Base-by-base conservation (phyloP, 2,797 vertebrate genomes). In the Acanthis flammea region DNA sequence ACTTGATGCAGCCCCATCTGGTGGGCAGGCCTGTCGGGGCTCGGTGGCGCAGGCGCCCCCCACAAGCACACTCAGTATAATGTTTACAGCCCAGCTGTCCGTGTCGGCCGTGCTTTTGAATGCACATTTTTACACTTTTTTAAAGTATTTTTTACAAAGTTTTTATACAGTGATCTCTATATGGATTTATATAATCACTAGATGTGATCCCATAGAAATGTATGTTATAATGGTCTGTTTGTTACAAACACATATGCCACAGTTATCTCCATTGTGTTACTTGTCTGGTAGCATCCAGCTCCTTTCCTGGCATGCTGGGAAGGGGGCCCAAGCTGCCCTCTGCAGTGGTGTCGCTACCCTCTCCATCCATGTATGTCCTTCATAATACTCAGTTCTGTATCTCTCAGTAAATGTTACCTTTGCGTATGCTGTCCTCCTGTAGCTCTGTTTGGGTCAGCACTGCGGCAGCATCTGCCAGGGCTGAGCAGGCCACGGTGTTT, bases 41-140 rank as follows among this genome's bases (percentile, higher is more conserved):
- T 97, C 12, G 93, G 98, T 98, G 99, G 98, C 99, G 99, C 99
- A 98, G 99, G 99, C 99, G 99, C 99, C 99, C 98, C 98, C 94
- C 98, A 96, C 96, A 98, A 99, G 98, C 98, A 99, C 98, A 98
- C 97, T 98, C 97, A 98, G 98, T 98, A 97, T 97, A 99, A 98
- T 99, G 98, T 99, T 99, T 99, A 99, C 98, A 99, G 98, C 98
- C 97, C 98, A 98, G 98, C 98, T 98, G 97, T 98, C 98, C 97
- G 96, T 92, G 95, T 95, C 27, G 98, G 98, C 98, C 98, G 98
- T 98, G 98, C 97, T 98, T 96, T 97, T 97, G 98, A 98, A 97
- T 98, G 98, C 98, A 98, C 98, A 98, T 96, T 98, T 98, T 98
- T 98, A 98, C 98, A 98, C 96, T 97, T 98, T 97, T 97, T 98